These are phyloP conservation scores for Trochalopteron elliotii DNA, from an alignment of 2,113 vertebrate species.

Conservation along the genomic window DNA sequence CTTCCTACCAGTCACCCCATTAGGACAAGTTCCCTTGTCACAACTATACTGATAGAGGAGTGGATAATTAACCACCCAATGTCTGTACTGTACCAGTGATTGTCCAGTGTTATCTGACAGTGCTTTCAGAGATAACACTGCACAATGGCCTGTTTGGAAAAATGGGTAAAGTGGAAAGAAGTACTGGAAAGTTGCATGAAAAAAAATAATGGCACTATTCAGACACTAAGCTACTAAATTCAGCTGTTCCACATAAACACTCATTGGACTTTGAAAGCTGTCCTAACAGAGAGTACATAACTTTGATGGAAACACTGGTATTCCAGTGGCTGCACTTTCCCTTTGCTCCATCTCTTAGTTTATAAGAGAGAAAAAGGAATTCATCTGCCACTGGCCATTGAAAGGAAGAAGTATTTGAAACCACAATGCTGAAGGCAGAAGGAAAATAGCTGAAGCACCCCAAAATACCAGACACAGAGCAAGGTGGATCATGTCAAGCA, in stretches of 20 bases:
- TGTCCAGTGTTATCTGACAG: not conserved
- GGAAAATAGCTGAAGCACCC: not conserved
- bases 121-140: not conserved
- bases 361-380: not conserved
- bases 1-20: not conserved
- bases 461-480: not conserved
- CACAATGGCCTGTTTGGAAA: slow-evolving; percentile 16
- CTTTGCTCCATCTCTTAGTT: not conserved
- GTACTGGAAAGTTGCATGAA: not conserved
- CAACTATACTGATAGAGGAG: not conserved
- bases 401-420: not conserved
- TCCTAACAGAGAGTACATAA: not conserved
- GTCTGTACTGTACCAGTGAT: not conserved
- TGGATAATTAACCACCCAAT: slow-evolving; percentile 2
- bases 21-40: not conserved
- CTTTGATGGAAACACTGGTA: not conserved
- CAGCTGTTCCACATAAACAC: not conserved
- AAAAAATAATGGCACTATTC: not conserved
- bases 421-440: not conserved
- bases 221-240: not conserved
- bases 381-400: not conserved
- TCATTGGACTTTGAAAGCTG: not conserved
- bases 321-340: not conserved
- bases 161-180: not conserved
- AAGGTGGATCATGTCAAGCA: not conserved